Evolutionary conservation across 2,113 vertebrate genomes (phyloP), one percentile per base, ranked within the genome.

Genomic region (Neolamprologus toae): DNA sequence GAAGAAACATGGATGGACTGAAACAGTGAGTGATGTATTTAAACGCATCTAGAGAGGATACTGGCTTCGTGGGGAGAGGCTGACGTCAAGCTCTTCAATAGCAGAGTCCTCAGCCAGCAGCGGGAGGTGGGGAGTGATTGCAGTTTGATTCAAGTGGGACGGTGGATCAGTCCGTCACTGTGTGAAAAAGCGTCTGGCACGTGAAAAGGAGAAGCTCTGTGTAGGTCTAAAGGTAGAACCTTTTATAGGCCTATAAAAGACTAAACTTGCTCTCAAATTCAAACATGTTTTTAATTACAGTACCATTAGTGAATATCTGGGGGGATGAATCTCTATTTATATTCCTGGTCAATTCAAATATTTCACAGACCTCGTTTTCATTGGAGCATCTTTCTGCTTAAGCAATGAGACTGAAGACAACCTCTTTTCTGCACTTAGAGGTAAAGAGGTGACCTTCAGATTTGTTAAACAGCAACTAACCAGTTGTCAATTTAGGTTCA

Each of bases 1-100:
- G 26, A 93, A 68, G 83, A 88, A 90, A 90, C 68, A 85, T 85
- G 81, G 86, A 55, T 54, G 61, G 40, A 31, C 17, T 84, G 40
- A 83, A 90, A 71, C 55, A 57, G 23, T 19, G 61, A 87, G 31
- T 19, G 80, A 82, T 21, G 49, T 80, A 90, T 91, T 88, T 76
- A 78, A 71, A 84, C 57, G 83, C 33, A 78, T 14, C 33, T 54
- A 13, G 61, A 84, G 78, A 55, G 47, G 54, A 87, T 57, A 57
- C 8, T n/a, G 23, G 55, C 73, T 82, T 87, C 7, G 4, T 59
- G 37, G 73, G 16, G 71, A n/a, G 28, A 88, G 11, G 7, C 42
- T 87, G 51, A 86, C 28, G 33, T 90, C 79, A 87, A 28, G 49
- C 45, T 85, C 80, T 12, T 35, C n/a, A 31, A 31, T 23, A 68